Percentiles rank a stretch among this genome's conserved stretches.
phyloP scores from a whole-genome alignment of 2,888 invertebrate species.

The Oxystoma pomonae region DNA sequence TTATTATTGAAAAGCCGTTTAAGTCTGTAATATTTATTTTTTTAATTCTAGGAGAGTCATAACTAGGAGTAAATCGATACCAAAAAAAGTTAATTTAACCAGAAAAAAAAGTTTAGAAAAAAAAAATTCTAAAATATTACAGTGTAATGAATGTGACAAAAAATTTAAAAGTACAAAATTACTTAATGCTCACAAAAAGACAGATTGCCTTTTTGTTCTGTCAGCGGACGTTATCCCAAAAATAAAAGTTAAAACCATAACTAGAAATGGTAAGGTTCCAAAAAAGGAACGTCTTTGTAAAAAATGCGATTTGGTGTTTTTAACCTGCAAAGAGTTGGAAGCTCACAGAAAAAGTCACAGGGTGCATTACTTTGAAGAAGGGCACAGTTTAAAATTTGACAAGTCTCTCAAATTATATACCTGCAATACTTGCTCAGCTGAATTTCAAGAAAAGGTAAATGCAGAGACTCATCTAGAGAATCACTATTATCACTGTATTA shows the following conservation, averaged over 20 bases:
- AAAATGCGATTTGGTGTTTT: conserved; percentile 33
- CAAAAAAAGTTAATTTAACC: too few species aligned
- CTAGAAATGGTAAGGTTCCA: too few species aligned
- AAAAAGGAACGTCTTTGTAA: conserved; percentile 26
- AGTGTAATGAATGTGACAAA: neutral
- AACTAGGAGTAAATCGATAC: neutral
- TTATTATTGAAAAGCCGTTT: too few species aligned
- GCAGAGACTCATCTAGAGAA: conserved; percentile 36
- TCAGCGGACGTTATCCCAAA: neutral
- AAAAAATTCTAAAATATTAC: too few species aligned
- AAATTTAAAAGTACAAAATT: neutral
- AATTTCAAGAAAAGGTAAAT: conserved; percentile 27
- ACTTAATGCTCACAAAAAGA: neutral
- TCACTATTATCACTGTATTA: conserved; percentile 46
- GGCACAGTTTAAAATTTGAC: conserved; percentile 34
- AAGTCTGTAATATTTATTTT: neutral
- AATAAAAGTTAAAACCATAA: too few species aligned
- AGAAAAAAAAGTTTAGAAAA: too few species aligned
- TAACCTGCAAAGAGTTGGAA: conserved; percentile 30
- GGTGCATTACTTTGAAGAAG: conserved; percentile 40
- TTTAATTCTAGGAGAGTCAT: neutral
- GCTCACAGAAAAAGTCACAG: conserved; percentile 33
- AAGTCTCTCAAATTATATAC: conserved; percentile 30
- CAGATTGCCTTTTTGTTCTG: neutral
- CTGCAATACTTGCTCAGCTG: conserved; percentile 35